A percentile compares a stretch with the other conserved stretches of the same genome.
These are phyloP conservation scores for Sipha flava DNA, from an alignment of 1,140 invertebrate species.

Conservation along the genomic window DNA sequence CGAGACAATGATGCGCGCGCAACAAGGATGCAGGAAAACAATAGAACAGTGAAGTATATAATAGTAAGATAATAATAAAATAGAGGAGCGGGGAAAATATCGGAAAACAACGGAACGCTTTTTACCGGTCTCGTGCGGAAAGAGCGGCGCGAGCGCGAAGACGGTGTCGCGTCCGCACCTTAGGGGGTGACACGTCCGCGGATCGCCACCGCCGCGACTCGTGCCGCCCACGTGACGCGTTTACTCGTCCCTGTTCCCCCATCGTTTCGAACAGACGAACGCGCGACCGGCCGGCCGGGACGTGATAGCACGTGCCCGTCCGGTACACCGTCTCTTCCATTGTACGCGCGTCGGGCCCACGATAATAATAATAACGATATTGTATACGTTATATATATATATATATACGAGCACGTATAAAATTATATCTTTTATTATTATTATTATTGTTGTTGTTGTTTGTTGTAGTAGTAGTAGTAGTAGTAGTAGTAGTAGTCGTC, in stretches of 20 bases:
- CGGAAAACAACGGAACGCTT: background rate
- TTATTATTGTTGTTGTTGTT: background rate
- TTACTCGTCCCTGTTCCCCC: background rate
- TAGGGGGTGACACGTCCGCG: background rate
- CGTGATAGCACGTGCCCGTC: conserved; percentile 20
- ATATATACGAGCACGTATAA: background rate
- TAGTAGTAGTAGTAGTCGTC: background rate
- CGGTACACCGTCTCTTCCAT: background rate
- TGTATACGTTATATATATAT: background rate
- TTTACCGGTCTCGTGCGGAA: background rate
- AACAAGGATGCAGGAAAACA: too few species aligned
- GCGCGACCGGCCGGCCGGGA: background rate
- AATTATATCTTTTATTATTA: background rate
- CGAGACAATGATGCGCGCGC: too few species aligned
- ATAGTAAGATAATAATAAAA: background rate
- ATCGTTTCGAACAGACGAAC: background rate
- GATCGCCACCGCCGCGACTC: background rate
- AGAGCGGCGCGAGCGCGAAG: background rate
- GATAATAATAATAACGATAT: too few species aligned
- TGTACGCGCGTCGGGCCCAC: background rate
- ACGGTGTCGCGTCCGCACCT: too few species aligned
- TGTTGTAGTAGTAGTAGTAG: background rate
- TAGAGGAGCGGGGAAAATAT: background rate
- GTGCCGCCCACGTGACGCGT: conserved; percentile 28
- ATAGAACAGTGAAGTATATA: too few species aligned